Conservation (phyloP, 2,888 invertebrate genomes). For the Leucophenga maculata region DNA sequence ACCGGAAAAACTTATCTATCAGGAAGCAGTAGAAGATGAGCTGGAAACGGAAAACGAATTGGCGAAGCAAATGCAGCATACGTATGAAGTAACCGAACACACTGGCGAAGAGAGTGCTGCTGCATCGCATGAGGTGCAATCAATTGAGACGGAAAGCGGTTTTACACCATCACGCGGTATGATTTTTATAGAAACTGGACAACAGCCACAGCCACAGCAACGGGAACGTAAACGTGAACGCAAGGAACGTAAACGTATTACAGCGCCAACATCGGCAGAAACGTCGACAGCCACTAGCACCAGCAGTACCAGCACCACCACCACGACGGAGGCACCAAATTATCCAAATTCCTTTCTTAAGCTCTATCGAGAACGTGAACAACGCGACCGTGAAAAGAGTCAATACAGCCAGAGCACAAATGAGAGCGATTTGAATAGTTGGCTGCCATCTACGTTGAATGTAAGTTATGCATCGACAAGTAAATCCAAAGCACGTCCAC, state of each 20-base stretch:
- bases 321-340: conserved; percentile 64
- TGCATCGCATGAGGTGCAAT: conserved; percentile 38
- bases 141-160: conserved; percentile 49
- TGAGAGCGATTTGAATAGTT: conserved; percentile 7
- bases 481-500: conserved; percentile 51
- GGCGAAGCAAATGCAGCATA: conserved; percentile 41
- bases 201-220: background rate
- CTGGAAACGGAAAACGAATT: conserved; percentile 51
- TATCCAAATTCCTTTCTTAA: conserved; percentile 64
- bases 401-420: background rate
- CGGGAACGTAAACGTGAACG: conserved; percentile 31
- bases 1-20: conserved; percentile 56
- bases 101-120: conserved; percentile 56
- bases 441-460: conserved; percentile 29
- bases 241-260: too few relatives aligned
- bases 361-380: conserved; percentile 52
- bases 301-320: conserved; percentile 27
- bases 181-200: background rate
- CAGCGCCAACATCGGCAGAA: background rate
- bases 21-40: conserved; percentile 37
- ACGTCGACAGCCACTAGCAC: conserved; percentile 2
- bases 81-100: conserved; percentile 69
- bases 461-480: conserved; percentile 50
- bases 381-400: background rate
- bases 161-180: conserved; percentile 47